A percentile compares a stretch with the other conserved stretches of the same genome.
phyloP scores from a whole-genome alignment of 2,113 vertebrate species.

The Phaethornis superciliosus region DNA sequence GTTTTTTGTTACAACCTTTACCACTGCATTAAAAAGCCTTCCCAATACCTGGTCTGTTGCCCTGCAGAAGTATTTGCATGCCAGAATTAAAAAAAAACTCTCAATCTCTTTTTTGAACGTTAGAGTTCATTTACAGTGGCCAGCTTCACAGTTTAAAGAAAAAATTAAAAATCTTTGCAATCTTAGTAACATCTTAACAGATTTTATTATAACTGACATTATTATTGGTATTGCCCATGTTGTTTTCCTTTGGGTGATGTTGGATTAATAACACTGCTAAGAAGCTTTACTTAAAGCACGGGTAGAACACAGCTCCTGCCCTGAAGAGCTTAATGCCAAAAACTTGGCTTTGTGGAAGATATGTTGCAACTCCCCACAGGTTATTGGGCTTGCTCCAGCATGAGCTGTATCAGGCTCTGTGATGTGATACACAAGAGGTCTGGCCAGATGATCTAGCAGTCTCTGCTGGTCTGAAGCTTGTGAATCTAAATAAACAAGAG shows the following conservation, averaged over 20 bases:
- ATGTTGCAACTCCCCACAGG: neutral
- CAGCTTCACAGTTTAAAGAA: neutral
- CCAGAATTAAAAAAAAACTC: neutral
- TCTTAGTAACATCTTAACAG: neutral
- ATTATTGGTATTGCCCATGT: neutral
- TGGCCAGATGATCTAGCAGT: conserved; percentile 4
- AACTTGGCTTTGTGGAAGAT: neutral
- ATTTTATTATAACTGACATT: neutral
- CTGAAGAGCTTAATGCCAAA: conserved; percentile 10
- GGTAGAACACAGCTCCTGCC: neutral
- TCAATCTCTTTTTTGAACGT: neutral
- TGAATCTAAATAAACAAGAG: conserved; percentile 54
- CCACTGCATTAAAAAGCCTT: neutral
- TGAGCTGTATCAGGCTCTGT: conserved; percentile 25
- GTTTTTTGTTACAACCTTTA: neutral
- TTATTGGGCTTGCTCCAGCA: conserved; percentile 18
- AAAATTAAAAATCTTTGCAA: neutral
- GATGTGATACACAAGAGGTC: neutral
- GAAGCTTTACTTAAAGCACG: neutral
- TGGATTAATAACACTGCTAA: neutral
- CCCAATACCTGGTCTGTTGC: neutral
- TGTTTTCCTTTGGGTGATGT: neutral
- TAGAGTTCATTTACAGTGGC: neutral
- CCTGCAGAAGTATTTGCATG: neutral
- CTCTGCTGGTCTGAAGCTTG: neutral